These are phyloP conservation scores for Brachyrhaphis roseni DNA, from an alignment of 2,797 vertebrate species.

Conservation along the genomic window DNA sequence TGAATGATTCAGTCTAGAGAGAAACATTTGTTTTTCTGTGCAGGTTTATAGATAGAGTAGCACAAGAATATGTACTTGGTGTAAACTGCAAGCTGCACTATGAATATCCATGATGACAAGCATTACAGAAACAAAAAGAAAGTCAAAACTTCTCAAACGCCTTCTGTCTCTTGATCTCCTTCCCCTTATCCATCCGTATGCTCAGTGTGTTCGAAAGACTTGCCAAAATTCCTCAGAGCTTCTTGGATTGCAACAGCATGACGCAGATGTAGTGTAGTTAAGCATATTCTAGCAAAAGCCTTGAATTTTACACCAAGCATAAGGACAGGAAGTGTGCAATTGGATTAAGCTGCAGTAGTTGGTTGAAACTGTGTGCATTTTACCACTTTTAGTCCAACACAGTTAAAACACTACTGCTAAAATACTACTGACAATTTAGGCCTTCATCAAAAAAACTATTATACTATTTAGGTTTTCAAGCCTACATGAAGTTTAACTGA, in stretches of 20 bases:
- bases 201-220: constrained; percentile 47
- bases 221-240: constrained; percentile 31
- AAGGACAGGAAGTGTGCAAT: constrained; percentile 10
- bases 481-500: background rate
- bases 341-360: constrained; percentile 27
- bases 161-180: constrained; percentile 37
- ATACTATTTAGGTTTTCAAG: background rate
- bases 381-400: background rate
- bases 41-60: background rate
- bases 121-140: constrained; percentile 9
- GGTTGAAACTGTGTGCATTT: constrained; percentile 13
- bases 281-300: constrained; percentile 12
- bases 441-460: background rate
- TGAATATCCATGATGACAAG: constrained; percentile 20
- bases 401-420: constrained; percentile 3
- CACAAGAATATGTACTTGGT: background rate
- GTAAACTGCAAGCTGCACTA: background rate
- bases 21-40: background rate
- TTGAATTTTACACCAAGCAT: constrained; percentile 14
- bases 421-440: background rate
- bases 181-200: constrained; percentile 42
- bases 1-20: background rate
- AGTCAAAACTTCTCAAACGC: constrained; percentile 18
- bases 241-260: constrained; percentile 19
- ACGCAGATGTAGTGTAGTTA: constrained; percentile 28